Evolutionary conservation across 2,113 vertebrate genomes (phyloP).

Genomic region (Strix uralensis): DNA sequence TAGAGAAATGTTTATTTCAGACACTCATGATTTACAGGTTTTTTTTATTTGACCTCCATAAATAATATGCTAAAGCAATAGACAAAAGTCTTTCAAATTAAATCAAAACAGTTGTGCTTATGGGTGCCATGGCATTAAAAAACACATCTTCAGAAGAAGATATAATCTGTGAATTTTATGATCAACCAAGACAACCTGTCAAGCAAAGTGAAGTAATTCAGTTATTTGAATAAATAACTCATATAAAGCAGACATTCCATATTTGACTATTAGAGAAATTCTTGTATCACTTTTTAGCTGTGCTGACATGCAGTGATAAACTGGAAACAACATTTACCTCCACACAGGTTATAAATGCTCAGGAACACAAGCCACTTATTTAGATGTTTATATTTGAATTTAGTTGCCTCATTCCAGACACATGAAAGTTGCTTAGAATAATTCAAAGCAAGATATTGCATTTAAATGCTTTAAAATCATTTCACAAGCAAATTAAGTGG

Average conservation of each 20-base stretch:
- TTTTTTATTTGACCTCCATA: not conserved
- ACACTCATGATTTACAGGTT: not conserved
- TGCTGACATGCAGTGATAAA: not conserved
- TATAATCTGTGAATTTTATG: not conserved
- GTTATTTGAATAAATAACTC: conserved; percentile 6
- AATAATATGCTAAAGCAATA: not conserved
- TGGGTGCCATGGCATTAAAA: not conserved
- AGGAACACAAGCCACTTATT: not conserved
- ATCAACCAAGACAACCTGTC: not conserved
- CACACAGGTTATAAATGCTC: not conserved
- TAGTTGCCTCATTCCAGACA: not conserved
- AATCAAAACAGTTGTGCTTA: not conserved
- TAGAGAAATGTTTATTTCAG: not conserved
- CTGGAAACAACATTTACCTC: not conserved
- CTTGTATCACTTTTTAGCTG: not conserved
- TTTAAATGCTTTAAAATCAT: not conserved
- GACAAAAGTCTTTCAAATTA: not conserved
- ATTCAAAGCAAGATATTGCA: not conserved
- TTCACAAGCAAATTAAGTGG: not conserved
- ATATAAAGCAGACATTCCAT: not conserved
- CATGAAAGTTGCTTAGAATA: not conserved
- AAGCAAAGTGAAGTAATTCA: conserved; percentile 16
- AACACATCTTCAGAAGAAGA: not conserved
- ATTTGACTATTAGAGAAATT: not conserved
- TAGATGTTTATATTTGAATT: not conserved